These are phyloP conservation scores for Aplidium turbinatum DNA, from an alignment of 23 tunicate genomes.

Conservation along the genomic window DNA sequence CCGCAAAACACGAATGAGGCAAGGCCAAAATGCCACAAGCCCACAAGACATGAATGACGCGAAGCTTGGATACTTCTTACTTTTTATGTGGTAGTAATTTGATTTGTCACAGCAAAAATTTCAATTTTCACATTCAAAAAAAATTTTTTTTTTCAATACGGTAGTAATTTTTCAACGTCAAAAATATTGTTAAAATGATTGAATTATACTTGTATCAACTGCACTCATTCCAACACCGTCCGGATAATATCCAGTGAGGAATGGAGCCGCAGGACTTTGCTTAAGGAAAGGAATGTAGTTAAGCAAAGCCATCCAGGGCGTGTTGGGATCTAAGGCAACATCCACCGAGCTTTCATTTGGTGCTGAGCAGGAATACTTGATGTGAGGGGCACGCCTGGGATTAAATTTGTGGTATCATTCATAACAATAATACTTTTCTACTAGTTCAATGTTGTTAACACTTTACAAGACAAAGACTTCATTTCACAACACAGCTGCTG, in stretches of 20 bases:
- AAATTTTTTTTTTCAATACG: no score
- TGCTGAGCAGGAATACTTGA: constrained; percentile 67
- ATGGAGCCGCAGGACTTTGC: constrained; percentile 85
- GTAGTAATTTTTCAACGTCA: no score
- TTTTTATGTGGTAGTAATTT: no score
- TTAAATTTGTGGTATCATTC: no score
- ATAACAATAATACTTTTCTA: not conserved
- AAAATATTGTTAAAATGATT: no score
- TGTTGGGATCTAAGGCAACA: constrained; percentile 27
- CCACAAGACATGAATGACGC: no score
- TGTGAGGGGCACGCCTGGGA: constrained; percentile 53
- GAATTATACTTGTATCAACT: constrained; percentile 77
- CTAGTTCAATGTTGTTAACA: not conserved
- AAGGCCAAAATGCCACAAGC: no score
- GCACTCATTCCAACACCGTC: constrained; percentile 98
- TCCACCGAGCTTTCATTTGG: constrained; percentile 45
- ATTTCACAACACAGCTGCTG: no score
- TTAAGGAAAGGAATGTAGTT: constrained; percentile 71
- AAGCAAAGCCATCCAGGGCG: constrained; percentile 60
- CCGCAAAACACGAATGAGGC: no score
- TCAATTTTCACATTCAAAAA: no score
- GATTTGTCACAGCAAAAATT: no score
- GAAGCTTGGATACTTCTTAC: no score
- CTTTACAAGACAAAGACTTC: not conserved
- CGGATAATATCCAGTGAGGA: constrained; percentile 84